Evolutionary conservation across 2,888 invertebrate genomes (phyloP), one percentile per base, ranked within the genome.

Genomic region (Oligia latruncula): DNA sequence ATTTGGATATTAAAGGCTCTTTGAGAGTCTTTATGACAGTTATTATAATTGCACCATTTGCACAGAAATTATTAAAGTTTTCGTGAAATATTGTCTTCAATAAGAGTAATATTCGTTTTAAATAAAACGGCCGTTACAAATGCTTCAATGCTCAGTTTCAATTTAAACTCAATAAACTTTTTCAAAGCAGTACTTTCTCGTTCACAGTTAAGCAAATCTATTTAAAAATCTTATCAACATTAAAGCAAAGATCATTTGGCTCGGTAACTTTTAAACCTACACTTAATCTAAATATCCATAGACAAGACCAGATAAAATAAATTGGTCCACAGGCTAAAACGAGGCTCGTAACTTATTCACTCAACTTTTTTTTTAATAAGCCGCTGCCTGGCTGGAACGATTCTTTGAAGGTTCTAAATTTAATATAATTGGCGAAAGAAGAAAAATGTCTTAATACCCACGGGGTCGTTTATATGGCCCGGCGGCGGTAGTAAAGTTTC

Each of bases 371-470:
- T 89, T 92, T 90, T 91, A 92, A 93, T 92, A 92, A 91, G 85
- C 74, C 74, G 6, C 60, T 65, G 40, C 5, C 40, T 40, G 84
- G 80, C 88, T 65, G 70, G 60, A 80, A 82, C 80, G 83, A 89
- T 92, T 91, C 90, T 93, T 93, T 92, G 90, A 92, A 91, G 90
- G 86, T 84, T 86, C 89, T 90, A 84, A 88, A 87, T 94, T 93
- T 93, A 93, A 94, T 94, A 93, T 94, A 94, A 95, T 95, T 95
- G 92, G 88, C 89, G 85, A 89, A 90, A 90, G 89, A 93, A 95
- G 92, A 94, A 95, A 93, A 95, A 94, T 93, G 93, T 93, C 93
- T 94, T 93, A 93, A 94, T 94, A 91, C 94, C 92, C 91, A 74
- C 78, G 92, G 93, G 95, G 88, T 88, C 92, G 91, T 93, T 95